Base-by-base conservation (phyloP, 2,888 invertebrate genomes). In the Phytoseiulus persimilis region DNA sequence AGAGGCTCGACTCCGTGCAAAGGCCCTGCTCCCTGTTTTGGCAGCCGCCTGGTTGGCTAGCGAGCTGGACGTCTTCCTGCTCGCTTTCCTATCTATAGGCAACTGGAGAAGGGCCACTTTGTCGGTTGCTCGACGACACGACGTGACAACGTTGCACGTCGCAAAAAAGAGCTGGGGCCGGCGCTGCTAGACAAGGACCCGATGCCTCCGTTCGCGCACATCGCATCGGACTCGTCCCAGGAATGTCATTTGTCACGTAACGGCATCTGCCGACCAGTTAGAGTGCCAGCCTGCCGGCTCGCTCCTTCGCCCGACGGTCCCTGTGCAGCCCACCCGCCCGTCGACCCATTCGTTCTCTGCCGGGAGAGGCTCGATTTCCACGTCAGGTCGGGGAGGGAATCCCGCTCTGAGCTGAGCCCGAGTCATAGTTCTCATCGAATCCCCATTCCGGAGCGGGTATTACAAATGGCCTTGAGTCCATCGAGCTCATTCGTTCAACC, bases 91-190 rank as follows among this genome's bases (percentile, higher is more conserved):
- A 28, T 65, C 65, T 65, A 23, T 28, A 28, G 18, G 65, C 65
- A 28, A 65, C 14, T 65, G 23, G 65, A 65, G 65, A 65, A 18
- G 65, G 65, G 65, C 65, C 65, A 65, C 65, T 65, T 65, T 65
- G 65, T 65, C 65, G 65, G 65, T 65, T 65, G 65, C 65, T 65
- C 65, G 65, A 65, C 65, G 65, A 65, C 65, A 65, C 65, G 65
- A 65, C 65, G 65, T 65, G 65, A 65, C 65, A 65, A 65, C 65
- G 65, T 23, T 65, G 65, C 11, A 65, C 14, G 18, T 28, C 5
- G 65, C 1, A 65, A 65, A 65, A 65, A 28, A 18, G 65, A 65
- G 65, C 65, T 23, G 1, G 18, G 65, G 23, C 65, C 5, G 39
- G 9, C 3, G 39, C 39, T 6, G 39, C 39, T 6, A 9, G 65